Conservation (phyloP, 2,113 vertebrate genomes). For the Ahaetulla prasina region DNA sequence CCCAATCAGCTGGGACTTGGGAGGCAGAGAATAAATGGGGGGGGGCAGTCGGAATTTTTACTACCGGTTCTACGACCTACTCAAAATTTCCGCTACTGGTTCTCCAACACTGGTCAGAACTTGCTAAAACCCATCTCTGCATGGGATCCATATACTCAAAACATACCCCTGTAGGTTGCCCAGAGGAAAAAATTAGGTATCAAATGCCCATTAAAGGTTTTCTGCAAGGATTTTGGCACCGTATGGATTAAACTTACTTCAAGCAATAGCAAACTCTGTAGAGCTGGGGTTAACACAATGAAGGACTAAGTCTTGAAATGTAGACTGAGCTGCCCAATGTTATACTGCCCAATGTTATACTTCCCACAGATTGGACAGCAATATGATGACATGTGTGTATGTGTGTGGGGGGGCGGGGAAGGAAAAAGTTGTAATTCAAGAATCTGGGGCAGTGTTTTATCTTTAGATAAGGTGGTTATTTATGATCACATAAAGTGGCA, state of each 20-base stretch:
- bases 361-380: neutral
- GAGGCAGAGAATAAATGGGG: no score
- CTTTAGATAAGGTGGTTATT: neutral
- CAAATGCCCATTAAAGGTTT: neutral
- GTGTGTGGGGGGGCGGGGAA: rapidly evolving
- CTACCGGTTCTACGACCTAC: no score
- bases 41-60: no score
- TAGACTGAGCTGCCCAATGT: neutral
- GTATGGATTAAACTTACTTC: neutral
- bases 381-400: neutral
- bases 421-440: neutral
- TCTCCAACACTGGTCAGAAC: no score
- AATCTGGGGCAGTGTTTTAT: neutral
- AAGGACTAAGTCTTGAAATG: neutral
- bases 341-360: neutral
- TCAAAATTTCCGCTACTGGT: no score
- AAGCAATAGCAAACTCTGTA: neutral
- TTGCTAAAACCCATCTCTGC: no score
- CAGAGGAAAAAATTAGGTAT: neutral
- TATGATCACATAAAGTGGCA: neutral
- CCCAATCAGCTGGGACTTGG: no score
- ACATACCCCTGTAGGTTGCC: neutral
- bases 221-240: neutral
- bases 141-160: neutral
- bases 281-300: neutral